A percentile compares a stretch with the other conserved stretches of the same genome.
Evolutionary conservation across 2,797 vertebrate genomes (phyloP).

Genomic region (Eremophila alpestris): DNA sequence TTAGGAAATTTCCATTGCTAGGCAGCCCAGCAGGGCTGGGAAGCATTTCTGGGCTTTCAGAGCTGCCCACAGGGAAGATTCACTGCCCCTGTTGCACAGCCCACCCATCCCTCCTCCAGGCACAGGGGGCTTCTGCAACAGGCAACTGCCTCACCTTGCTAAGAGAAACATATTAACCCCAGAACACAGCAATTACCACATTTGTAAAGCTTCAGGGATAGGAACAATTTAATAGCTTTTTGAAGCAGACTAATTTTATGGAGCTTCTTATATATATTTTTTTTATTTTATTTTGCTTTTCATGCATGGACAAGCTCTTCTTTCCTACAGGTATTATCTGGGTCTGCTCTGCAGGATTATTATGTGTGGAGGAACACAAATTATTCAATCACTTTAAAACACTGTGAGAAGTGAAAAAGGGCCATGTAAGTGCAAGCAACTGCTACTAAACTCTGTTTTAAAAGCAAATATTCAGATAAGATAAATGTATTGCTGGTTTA

Average conservation of each 20-base stretch:
- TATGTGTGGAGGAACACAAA: constrained; percentile 27
- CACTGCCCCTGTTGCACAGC: constrained; percentile 40
- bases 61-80: constrained; percentile 71
- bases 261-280: constrained; percentile 41
- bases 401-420: not conserved
- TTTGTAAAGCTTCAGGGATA: constrained; percentile 74
- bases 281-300: constrained; percentile 57
- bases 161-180: constrained; percentile 64
- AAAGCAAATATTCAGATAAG: not conserved
- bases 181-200: constrained; percentile 71
- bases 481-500: not conserved
- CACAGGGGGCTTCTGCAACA: not conserved
- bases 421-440: not conserved
- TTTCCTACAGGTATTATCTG: constrained; percentile 68
- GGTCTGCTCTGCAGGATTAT: constrained; percentile 54
- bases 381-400: constrained; percentile 17
- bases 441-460: not conserved
- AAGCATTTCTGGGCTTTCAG: constrained; percentile 73
- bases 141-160: constrained; percentile 31
- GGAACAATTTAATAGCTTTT: constrained; percentile 73
- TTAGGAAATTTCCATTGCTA: constrained; percentile 70
- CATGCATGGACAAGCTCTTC: constrained; percentile 68
- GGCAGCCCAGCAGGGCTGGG: constrained; percentile 62
- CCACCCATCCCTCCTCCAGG: not conserved
- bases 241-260: constrained; percentile 73